Evolutionary conservation across 2,888 invertebrate species (phyloP), one percentile per base, ranked within the genome.

Genomic region (Eugnorisma glareosa): DNA sequence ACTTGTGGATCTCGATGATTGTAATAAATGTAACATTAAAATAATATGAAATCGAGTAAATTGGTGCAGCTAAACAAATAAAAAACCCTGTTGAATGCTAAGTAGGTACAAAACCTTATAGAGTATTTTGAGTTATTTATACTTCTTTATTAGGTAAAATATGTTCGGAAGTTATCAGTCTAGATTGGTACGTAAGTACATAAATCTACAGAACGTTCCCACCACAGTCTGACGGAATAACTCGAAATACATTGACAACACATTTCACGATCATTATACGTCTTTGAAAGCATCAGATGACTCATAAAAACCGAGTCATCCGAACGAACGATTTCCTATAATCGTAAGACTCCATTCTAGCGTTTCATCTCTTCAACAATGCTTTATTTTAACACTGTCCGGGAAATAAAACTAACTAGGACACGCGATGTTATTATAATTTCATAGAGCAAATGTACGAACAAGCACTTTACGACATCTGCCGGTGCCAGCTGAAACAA

Each of bases 221-320:
- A 40, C 35, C 35, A 79, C 63, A 63, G 11, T 45, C 51, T 43
- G 61, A 64, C n/a, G n/a, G 37, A 72, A 73, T 72, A 21, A 64
- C n/a, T 51, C 31, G 21, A 64, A 80, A 57, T 64, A 45, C 43
- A 51, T 28, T 43, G 35, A 40, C 61, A 51, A 69, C 35, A 69
- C 48, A 59, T 78, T 79, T 59, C 45, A 64, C 45, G 63, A 72
- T 64, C 72, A 54, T 57, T 31, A 45, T 15, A 51, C 59, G 51
- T 59, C n/a, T 74, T 67, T 54, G 21, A 54, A 74, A 74, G 35
- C 66, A 67, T 61, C 77, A 70, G n/a, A 45, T 79, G 66, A 67
- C 45, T 79, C 54, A 57, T 63, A 35, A 63, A 40, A 64, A 18
- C 37, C n/a, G 13, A 59, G 28, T 35, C 48, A 43, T 48, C 48